Base-by-base conservation (phyloP, 2,113 vertebrate genomes). In the Chinchilla lanigera region DNA sequence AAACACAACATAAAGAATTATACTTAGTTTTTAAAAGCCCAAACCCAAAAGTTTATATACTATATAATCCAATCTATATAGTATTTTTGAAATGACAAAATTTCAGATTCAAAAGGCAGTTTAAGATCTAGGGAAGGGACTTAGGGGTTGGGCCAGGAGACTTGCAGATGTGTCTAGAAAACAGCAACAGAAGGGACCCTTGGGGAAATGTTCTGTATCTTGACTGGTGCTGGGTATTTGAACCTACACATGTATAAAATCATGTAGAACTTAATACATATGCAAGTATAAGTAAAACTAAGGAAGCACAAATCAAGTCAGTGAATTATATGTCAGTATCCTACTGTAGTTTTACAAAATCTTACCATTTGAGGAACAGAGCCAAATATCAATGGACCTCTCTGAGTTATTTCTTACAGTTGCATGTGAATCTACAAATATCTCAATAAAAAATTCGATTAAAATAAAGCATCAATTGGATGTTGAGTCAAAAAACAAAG, bases 41-140 rank as follows among this genome's bases (percentile, higher is more conserved):
- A 78, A 52, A 52, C 41, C 41, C 44, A 22, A 95, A 92, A 73
- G 1, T 6, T 90, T 90, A 38, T 4, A 90, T 71, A 28, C 33
- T 90, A 4, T 93, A 22, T 75, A 90, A 75, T 93, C 22, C 30
- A n/a, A 58, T 52, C 63, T 93, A 50, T 14, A 26, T 9, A 54
- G 54, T 38, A 91, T 44, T 93, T 94, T 75, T 97, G n/a, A 96
- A 94, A 77, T 47, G 56, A 69, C 8, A 41, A 58, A 65, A 60
- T 95, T 80, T 90, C 60, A 86, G 47, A 95, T 91, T 71, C 63
- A 33, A 28, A 89, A 16, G 2, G 17, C 33, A 77, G 30, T 10
- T 69, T 69, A 75, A 41, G 6, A 61, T 73, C 80, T 91, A 82
- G n/a, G 65, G 50, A 67, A 10, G 13, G 26, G 33, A 47, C 35